Conservation (phyloP, 2,888 invertebrate genomes). For the Sipha maydis region DNA sequence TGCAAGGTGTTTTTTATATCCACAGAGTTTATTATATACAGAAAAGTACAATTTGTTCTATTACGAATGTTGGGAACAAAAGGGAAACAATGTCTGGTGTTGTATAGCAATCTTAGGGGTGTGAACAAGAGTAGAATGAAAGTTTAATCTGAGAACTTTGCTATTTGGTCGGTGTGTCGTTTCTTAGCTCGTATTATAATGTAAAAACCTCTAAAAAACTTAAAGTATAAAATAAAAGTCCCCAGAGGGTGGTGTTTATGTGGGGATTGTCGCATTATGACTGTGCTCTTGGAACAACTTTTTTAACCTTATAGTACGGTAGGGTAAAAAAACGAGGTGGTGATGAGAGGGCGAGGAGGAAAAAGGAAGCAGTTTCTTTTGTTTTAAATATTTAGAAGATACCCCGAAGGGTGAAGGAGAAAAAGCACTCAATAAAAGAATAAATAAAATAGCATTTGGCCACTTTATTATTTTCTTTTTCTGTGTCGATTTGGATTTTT, state of each 20-base stretch:
- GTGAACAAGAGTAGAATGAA: conserved; percentile 60
- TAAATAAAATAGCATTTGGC: conserved; percentile 61
- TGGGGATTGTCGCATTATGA: conserved; percentile 62
- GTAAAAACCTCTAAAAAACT: conserved; percentile 62
- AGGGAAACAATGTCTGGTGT: conserved; percentile 51
- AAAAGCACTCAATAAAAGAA: conserved; percentile 62
- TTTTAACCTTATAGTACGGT: conserved; percentile 51
- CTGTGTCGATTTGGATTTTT: conserved; percentile 58
- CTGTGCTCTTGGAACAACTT: conserved; percentile 57
- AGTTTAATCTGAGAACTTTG: conserved; percentile 62
- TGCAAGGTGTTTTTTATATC: conserved; percentile 32
- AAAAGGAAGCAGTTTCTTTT: conserved; percentile 57
- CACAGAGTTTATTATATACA: conserved; percentile 23
- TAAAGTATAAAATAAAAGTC: conserved; percentile 62
- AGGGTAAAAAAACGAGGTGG: conserved; percentile 19
- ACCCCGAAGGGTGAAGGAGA: conserved; percentile 57
- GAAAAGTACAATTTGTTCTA: conserved; percentile 55
- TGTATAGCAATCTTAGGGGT: conserved; percentile 54
- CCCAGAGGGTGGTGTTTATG: conserved; percentile 62
- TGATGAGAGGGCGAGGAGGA: not conserved
- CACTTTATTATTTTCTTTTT: conserved; percentile 61
- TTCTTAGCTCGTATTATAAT: conserved; percentile 61
- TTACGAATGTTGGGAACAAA: conserved; percentile 56
- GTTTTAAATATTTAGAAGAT: conserved; percentile 62
- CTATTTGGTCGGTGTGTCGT: conserved; percentile 61